Evolutionary conservation across 1,140 invertebrate genomes (phyloP), one percentile per base, ranked within the genome.

Genomic region (Rhagoletis pomonella): DNA sequence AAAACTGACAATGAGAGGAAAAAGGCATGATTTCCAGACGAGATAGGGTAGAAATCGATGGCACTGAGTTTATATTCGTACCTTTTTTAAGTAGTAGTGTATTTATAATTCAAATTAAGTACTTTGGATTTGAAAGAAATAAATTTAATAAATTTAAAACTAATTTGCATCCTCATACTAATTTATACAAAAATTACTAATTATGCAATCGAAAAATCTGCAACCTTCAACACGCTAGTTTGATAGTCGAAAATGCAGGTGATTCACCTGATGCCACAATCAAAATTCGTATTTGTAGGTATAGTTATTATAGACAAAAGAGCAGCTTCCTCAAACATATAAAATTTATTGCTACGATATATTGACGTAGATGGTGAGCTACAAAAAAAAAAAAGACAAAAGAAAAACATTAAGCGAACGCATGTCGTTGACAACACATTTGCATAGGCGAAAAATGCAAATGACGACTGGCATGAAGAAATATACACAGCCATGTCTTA

Each of bases 341-440:
- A 17, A 73, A 67, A 73, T 73, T 73, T 73, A 73, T 73, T 47
- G 67, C 17, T 4, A 5, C 14, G 42, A 47, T 44, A 17, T 73
- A 73, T 73, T 73, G 67, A 73, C 67, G 67, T 17, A 42, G 50
- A 29, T 55, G 10, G 14, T 47, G 17, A 42, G 12, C 67, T 44
- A 73, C 10, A n/a, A 12, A n/a, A 44, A 47, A 73, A 47, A 42
- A 47, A 73, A 44, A 29, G 64, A 14, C 67, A 73, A 42, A 1
- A 42, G 67, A 39, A 73, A 29, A 29, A 29, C 29, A 29, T 29
- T 29, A 29, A 29, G 29, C 42, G 42, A 73, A 47, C 42, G 42
- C 67, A 73, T 47, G 67, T 39, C 67, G 67, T 73, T 73, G 67
- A 73, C 67, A 73, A 73, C 67, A 73, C 39, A 73, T 6, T 73